Evolutionary conservation across 2,888 invertebrate species (phyloP), one percentile per base, ranked within the genome.

Genomic region (Torymus auratus): DNA sequence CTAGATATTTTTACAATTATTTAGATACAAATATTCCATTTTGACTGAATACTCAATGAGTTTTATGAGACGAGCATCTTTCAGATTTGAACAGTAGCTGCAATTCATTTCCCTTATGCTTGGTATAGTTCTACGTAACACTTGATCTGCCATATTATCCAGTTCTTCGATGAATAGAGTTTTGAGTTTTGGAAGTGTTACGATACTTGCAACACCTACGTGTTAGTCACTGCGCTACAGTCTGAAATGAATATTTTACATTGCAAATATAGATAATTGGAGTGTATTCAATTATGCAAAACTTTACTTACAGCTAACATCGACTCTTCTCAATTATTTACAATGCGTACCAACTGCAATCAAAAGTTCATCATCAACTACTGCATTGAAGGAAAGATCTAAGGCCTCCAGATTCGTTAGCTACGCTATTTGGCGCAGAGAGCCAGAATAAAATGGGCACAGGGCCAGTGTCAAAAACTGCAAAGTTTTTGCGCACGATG

Each of bases 281-380:
- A 41, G 41, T 41, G 64, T 23, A n/a, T 4, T 11, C 10, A 20
- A 64, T 41, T 64, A 28, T 28, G 28, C 23, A 41, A 64, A 56
- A n/a, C 50, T 52, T 70, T n/a, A 76, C 77, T 77, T 52, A 78
- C 78, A 71, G 52, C 71, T 78, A 7, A 78, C 15, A 17, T 78
- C 65, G n/a, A 78, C 52, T 23, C 15, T 65, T 58, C 41, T 55
- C 50, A 78, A 60, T 17, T 15, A 60, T 56, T 67, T 78, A 41
- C 78, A 78, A 23, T 71, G 53, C 2, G 64, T 53, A 5, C 65
- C 78, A 15, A 78, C 15, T n/a, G 56, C n/a, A 1, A 67, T 28
- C 14, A 78, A 65, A 28, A 67, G 2, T 3, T 53, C 12, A 13
- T 78, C 71, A 13, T 78, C 53, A 53, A 78, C 78, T 4, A 71